These are phyloP conservation scores for Charanyca ferruginea DNA, from an alignment of 2,888 invertebrate genomes.

Conservation along the genomic window DNA sequence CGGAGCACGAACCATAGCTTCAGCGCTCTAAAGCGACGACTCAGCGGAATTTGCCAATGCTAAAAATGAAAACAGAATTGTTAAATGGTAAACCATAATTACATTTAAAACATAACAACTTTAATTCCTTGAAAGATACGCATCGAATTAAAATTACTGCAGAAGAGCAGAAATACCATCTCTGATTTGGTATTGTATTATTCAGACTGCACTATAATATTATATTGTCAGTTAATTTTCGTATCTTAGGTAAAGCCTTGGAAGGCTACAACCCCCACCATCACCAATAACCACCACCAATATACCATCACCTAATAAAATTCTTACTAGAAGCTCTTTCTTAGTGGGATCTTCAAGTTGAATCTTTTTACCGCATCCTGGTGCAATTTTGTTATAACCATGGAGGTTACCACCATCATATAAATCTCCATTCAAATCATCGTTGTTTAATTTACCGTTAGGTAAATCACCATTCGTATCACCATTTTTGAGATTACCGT, in stretches of 20 bases:
- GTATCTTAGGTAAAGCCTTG: neutral
- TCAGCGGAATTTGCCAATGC: constrained; percentile 99
- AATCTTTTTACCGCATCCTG: constrained; percentile 81
- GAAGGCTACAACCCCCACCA: neutral
- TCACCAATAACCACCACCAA: constrained; percentile 55
- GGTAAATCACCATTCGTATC: constrained; percentile 57
- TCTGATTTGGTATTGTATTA: too few species aligned
- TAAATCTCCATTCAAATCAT: constrained; percentile 31
- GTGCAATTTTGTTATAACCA: constrained; percentile 82
- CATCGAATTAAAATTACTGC: too few species aligned
- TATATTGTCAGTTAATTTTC: too few species aligned
- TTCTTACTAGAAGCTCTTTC: constrained; percentile 83
- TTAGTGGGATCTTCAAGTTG: constrained; percentile 85
- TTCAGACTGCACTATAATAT: too few species aligned
- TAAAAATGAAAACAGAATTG: constrained; percentile 79
- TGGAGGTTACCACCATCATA: constrained; percentile 72
- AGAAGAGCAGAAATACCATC: too few species aligned
- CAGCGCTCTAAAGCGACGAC: constrained; percentile 97
- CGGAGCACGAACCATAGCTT: constrained; percentile 99
- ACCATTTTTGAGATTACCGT: constrained; percentile 36
- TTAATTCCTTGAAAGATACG: too few species aligned
- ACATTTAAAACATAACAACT: neutral
- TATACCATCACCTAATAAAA: constrained; percentile 23
- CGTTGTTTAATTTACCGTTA: constrained; percentile 42
- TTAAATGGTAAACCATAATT: neutral